Evolutionary conservation across 2,888 invertebrate species (phyloP).

Genomic region (Junonia oenone): DNA sequence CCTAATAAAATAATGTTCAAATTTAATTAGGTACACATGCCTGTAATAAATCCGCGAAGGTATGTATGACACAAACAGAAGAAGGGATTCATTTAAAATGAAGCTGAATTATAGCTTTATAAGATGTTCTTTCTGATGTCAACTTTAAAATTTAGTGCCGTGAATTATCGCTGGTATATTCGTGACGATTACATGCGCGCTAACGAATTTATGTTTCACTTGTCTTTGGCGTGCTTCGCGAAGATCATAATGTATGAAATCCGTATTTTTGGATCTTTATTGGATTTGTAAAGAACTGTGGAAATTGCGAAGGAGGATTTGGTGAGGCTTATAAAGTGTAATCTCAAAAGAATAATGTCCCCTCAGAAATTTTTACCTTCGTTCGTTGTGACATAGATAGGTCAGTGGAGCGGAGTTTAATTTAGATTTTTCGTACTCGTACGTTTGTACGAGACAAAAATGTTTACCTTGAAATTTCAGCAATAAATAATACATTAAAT

Average conservation of each 20-base stretch:
- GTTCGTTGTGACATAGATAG: slow-evolving; percentile 3
- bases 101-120: slow-evolving; percentile 65
- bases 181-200: slow-evolving; percentile 70
- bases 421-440: not conserved
- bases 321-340: slow-evolving; percentile 54
- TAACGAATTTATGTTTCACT: slow-evolving; percentile 72
- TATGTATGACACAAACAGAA: slow-evolving; percentile 34
- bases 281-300: slow-evolving; percentile 58
- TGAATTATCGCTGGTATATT: slow-evolving; percentile 69
- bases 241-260: slow-evolving; percentile 62
- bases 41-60: slow-evolving; percentile 18
- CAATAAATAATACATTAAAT: not conserved
- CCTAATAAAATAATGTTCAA: too few relatives aligned
- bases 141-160: slow-evolving; percentile 75
- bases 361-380: slow-evolving; percentile 8
- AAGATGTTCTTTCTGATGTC: slow-evolving; percentile 76
- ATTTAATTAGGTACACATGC: slow-evolving; percentile 16
- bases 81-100: slow-evolving; percentile 55
- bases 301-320: slow-evolving; percentile 57
- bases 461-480: not conserved
- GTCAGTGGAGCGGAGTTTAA: slow-evolving; percentile 2
- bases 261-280: slow-evolving; percentile 69
- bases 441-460: not conserved
- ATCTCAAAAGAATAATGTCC: slow-evolving; percentile 39
- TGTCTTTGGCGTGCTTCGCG: slow-evolving; percentile 60